Evolutionary conservation across 2,888 invertebrate genomes (phyloP).

Genomic region (Pristionchus japonicus): DNA sequence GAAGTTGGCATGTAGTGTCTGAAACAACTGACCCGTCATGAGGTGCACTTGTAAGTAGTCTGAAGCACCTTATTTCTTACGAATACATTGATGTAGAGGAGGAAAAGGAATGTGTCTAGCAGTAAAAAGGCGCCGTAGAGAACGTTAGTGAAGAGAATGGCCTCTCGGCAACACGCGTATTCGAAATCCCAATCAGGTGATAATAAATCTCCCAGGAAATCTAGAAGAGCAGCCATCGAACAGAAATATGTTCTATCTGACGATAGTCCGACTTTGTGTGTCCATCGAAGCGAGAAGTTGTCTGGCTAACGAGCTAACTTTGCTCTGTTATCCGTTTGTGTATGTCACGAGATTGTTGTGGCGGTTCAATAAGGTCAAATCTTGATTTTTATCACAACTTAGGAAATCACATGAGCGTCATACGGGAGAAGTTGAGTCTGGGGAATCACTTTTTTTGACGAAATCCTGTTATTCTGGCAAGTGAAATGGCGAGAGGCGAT

Average conservation of each 20-base stretch:
- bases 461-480: background rate
- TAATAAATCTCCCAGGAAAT: background rate
- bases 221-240: background rate
- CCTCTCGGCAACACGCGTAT: conserved; percentile 14
- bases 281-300: background rate
- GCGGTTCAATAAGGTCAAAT: background rate
- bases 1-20: conserved; percentile 15
- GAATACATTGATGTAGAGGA: background rate
- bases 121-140: background rate
- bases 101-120: background rate
- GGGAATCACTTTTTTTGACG: background rate
- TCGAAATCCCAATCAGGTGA: conserved; percentile 7
- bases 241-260: no score
- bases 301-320: background rate
- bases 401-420: background rate
- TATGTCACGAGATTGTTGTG: background rate
- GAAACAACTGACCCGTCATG: background rate
- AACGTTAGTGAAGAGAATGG: background rate
- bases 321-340: background rate
- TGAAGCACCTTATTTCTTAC: background rate
- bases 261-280: no score
- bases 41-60: background rate
- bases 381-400: background rate
- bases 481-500: no score
- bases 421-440: background rate